Evolutionary conservation across 2,888 invertebrate species (phyloP).

Genomic region (Theodoxus fluviatilis): DNA sequence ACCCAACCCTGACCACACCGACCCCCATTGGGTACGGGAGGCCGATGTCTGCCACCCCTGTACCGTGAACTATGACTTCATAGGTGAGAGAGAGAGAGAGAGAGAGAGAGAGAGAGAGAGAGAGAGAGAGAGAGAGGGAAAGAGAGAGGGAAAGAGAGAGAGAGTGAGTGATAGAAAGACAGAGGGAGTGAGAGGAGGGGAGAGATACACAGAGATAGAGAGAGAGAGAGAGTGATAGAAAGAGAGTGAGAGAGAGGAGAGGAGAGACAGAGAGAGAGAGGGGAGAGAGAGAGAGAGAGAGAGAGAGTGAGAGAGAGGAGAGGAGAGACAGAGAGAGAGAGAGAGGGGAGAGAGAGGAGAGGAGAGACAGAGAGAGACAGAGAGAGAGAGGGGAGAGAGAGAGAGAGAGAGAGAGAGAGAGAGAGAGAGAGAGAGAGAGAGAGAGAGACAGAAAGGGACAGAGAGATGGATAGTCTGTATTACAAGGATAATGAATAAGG

Average conservation of each 20-base stretch:
- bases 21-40: too few relatives aligned
- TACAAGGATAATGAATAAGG: too few relatives aligned
- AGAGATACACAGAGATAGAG: neutral
- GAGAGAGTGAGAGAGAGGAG: neutral
- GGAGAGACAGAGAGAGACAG: slow-evolving; percentile 18
- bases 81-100: neutral
- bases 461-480: too few relatives aligned
- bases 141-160: neutral
- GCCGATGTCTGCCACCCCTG: too few relatives aligned
- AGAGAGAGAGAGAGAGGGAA: slow-evolving; percentile 21
- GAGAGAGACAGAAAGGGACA: neutral
- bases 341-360: slow-evolving; percentile 10
- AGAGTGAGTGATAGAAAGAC: neutral
- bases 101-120: neutral
- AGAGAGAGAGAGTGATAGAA: neutral
- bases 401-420: slow-evolving; percentile 15
- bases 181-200: neutral
- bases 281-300: neutral
- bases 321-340: slow-evolving; percentile 13
- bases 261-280: too few relatives aligned
- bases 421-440: neutral
- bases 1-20: too few relatives aligned
- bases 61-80: neutral
- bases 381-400: slow-evolving; percentile 4
- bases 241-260: neutral